Base-by-base conservation (phyloP, 2,113 vertebrate species). In the Plestiodon gilberti region DNA sequence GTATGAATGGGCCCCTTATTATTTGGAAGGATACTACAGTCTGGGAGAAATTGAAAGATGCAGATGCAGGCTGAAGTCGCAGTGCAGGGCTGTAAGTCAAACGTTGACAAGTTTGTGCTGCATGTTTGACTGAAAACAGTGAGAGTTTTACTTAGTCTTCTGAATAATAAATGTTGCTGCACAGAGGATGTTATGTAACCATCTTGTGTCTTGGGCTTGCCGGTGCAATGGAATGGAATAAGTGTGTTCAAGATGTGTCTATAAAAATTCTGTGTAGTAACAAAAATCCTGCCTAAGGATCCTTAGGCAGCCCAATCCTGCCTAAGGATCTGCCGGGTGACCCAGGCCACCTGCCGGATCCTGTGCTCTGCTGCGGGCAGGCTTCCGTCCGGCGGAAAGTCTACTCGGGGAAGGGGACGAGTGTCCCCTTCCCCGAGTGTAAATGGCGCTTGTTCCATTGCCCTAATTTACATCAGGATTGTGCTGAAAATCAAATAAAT, bases 101-200 rank as follows among this genome's bases (percentile, higher is more conserved):
- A 23, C 7, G 9, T 71, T 83, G 65, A 79, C 76, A 80, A 64
- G 69, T 52, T 64, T 73, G 67, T 64, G 52, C 22, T 62, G 6
- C 14, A 70, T 38, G 40, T 88, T 78, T 74, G 87, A 88, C 83
- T 74, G 65, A 73, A 71, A 82, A 61, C 69, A 55, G 33, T 22
- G 57, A 52, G 76, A 84, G 52, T 78, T 81, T 78, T 87, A 71
- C 38, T 70, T 23, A 64, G 70, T 79, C 59, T 74, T 84, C 76
- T 88, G 75, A 79, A 57, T 83, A 83, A 84, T 38, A 83, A 84
- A 88, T 88, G 69, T 30, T 43, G 40, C 48, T 55, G 59, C 70
- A 79, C 20, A 55, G 43, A 73, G 85, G 55, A 48, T 83, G 55
- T 64, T 73, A 35, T 70, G 33, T 48, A 88, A 79, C n/a, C 23